Evolutionary conservation across 2,113 vertebrate species (phyloP).

Genomic region (Rhinoptilus africanus): DNA sequence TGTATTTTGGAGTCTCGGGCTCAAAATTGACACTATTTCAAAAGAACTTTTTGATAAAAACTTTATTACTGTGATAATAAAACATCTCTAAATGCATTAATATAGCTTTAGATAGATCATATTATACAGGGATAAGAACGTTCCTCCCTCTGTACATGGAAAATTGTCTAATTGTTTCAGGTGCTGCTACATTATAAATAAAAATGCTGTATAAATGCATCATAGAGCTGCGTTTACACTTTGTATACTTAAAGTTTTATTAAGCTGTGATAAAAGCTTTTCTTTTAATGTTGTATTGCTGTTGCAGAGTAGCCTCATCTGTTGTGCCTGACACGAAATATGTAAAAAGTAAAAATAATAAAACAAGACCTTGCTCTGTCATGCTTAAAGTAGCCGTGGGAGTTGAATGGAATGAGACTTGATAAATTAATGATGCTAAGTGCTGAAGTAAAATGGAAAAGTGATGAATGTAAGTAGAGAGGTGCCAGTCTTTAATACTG

Average conservation of each 20-base stretch:
- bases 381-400: constrained; percentile 46
- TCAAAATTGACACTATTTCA: background rate
- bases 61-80: background rate
- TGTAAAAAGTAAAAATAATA: constrained; percentile 19
- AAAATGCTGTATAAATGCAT: background rate
- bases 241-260: background rate
- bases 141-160: background rate
- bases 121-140: background rate
- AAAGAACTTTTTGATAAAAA: background rate
- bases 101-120: background rate
- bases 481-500: constrained; percentile 10
- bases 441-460: constrained; percentile 40
- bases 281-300: background rate
- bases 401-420: constrained; percentile 21
- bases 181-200: background rate
- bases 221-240: background rate
- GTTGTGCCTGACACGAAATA: constrained; percentile 32
- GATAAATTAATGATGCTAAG: constrained; percentile 63
- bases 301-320: background rate
- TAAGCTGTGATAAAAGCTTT: background rate
- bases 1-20: background rate
- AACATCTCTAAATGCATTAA: background rate
- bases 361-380: constrained; percentile 42
- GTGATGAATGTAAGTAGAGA: constrained; percentile 30
- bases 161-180: rapidly evolving